Evolutionary conservation across 35 echinoderm and acorn worm species (phyloP).

Genomic region (Apostichopus parvimensis): DNA sequence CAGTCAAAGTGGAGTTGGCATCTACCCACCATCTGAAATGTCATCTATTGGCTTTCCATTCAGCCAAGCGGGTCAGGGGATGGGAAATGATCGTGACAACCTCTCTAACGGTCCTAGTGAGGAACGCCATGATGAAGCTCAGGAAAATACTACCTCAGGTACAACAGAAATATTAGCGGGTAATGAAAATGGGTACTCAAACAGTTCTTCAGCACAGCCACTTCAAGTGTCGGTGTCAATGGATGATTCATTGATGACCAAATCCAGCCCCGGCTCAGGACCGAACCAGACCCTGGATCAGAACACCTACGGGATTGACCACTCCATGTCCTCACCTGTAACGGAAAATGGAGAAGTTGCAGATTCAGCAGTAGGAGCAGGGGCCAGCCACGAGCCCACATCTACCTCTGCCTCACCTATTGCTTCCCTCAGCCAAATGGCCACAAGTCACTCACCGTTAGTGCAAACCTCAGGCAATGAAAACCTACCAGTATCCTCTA

Average conservation of each 20-base stretch:
- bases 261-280: conserved; percentile 39
- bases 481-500: conserved; percentile 29
- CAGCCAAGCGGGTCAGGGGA: conserved; percentile 1
- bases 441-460: conserved; percentile 40
- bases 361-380: neutral
- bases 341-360: conserved; percentile 35
- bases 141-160: conserved; percentile 56
- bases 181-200: conserved; percentile 53
- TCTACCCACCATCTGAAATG: conserved; percentile 3
- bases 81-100: conserved; percentile 17
- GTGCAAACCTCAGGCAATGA: conserved; percentile 29
- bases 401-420: conserved; percentile 57
- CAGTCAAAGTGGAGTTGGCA: conserved; percentile 53
- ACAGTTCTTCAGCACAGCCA: conserved; percentile 31
- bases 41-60: conserved; percentile 43
- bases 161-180: conserved; percentile 41
- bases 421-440: conserved; percentile 67
- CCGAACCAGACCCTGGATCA: conserved; percentile 22
- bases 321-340: conserved; percentile 3
- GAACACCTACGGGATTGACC: conserved; percentile 2
- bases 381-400: conserved; percentile 26
- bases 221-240: conserved; percentile 27
- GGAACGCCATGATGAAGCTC: conserved; percentile 42
- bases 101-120: conserved; percentile 49
- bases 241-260: neutral